phyloP scores from a whole-genome alignment of 1,140 invertebrate genomes.

The Drosophila bifasciata region DNA sequence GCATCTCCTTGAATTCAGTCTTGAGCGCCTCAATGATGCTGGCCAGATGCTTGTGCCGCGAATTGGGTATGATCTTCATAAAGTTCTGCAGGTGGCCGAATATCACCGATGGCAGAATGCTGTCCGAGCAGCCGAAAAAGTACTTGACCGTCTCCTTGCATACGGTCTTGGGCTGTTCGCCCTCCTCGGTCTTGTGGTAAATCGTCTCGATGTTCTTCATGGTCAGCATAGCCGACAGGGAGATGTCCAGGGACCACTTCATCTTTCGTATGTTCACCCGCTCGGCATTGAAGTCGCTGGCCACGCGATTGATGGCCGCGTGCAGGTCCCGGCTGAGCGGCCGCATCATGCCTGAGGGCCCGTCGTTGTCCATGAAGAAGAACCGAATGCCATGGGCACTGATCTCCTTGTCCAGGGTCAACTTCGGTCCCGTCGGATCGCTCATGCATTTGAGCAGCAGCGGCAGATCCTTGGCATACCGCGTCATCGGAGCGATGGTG shows the following conservation, averaged over 20 bases:
- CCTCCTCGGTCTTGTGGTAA: slow-evolving; percentile 86
- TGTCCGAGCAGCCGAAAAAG: slow-evolving; percentile 86
- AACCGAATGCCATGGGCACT: slow-evolving; percentile 88
- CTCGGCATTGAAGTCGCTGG: slow-evolving; percentile 86
- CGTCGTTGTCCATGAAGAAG: slow-evolving; percentile 92
- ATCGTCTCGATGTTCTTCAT: slow-evolving; percentile 87
- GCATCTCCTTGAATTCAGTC: slow-evolving; percentile 87
- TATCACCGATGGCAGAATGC: slow-evolving; percentile 85
- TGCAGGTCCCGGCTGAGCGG: slow-evolving; percentile 88
- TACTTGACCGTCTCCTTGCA: slow-evolving; percentile 85
- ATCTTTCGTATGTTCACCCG: slow-evolving; percentile 86
- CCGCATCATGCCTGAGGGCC: slow-evolving; percentile 86
- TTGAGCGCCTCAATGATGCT: slow-evolving; percentile 86
- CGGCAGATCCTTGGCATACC: slow-evolving; percentile 92
- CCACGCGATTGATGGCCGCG: slow-evolving; percentile 88
- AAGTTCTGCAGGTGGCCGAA: slow-evolving; percentile 86
- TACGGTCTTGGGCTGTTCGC: slow-evolving; percentile 86
- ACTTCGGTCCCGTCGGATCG: slow-evolving; percentile 85
- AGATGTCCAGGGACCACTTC: slow-evolving; percentile 87
- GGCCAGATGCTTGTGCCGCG: slow-evolving; percentile 84
- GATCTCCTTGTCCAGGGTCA: slow-evolving; percentile 88
- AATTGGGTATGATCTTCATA: slow-evolving; percentile 84
- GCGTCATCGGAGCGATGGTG: slow-evolving; percentile 91
- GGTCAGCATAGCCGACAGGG: slow-evolving; percentile 85
- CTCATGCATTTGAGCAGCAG: slow-evolving; percentile 89